Percentiles rank a stretch among this genome's conserved stretches.
These are phyloP conservation scores for Echinops telfairi DNA, from an alignment of 2,113 vertebrate species.

Conservation along the genomic window DNA sequence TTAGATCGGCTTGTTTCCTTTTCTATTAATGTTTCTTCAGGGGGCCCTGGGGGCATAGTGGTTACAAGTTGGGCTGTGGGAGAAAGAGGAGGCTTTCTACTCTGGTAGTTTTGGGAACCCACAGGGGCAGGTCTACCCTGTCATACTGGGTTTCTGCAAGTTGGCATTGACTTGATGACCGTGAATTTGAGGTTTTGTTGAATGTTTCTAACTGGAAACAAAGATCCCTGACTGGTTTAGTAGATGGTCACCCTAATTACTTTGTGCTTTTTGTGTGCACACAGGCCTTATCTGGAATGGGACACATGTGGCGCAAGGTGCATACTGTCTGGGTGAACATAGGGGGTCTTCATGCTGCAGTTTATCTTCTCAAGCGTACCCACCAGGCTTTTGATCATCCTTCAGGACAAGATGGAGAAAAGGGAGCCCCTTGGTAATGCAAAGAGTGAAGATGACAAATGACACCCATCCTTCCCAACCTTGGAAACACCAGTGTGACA, in stretches of 20 bases:
- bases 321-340: conserved; percentile 98
- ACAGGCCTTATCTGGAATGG: conserved; percentile 94
- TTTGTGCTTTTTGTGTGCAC: conserved; percentile 29
- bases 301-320: conserved; percentile 93
- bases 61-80: no score
- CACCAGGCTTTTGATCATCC: conserved; percentile 69
- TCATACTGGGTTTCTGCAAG: no score
- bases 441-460: conserved; percentile 36
- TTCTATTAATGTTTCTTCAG: no score
- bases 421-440: conserved; percentile 70
- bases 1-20: no score
- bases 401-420: conserved; percentile 85
- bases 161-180: no score
- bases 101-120: no score
- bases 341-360: conserved; percentile 96
- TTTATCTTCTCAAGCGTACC: conserved; percentile 95
- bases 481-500: conserved; percentile 46
- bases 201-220: neutral
- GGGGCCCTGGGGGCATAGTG: no score
- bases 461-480: conserved; percentile 6
- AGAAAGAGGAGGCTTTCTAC: no score
- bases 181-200: neutral
- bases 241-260: neutral
- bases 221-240: neutral
- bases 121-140: no score